phyloP scores from a whole-genome alignment of 37 sponge, comb jelly and placozoan genomes.

The Axinella damicornis region DNA sequence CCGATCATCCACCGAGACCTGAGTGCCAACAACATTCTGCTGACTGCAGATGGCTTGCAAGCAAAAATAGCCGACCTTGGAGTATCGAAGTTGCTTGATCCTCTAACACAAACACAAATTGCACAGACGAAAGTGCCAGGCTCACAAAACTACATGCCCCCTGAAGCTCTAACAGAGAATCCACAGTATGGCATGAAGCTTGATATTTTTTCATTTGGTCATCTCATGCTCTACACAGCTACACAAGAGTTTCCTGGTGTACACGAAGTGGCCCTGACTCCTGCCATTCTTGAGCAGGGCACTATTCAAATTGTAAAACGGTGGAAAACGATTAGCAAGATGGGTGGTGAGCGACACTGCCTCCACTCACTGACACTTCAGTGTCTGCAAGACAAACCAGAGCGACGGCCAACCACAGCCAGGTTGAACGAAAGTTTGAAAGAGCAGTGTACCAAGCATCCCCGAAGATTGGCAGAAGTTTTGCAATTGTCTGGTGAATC shows the following conservation, averaged over 20 bases:
- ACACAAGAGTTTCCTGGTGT: not conserved
- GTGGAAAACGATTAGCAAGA: not conserved
- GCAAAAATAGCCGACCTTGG: constrained; percentile 39
- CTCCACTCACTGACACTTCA: not conserved
- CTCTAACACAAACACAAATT: no score
- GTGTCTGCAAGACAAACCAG: constrained; percentile 14
- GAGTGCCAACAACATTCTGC: constrained; percentile 6
- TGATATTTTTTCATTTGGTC: not conserved
- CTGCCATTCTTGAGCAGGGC: no score
- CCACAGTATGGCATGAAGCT: not conserved
- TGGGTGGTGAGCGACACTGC: not conserved
- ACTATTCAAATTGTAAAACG: no score
- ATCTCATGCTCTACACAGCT: not conserved
- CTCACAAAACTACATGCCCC: not conserved
- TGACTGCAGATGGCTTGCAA: not conserved
- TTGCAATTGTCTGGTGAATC: no score
- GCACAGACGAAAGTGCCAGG: constrained; percentile 6
- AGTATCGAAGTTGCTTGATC: constrained; percentile 1
- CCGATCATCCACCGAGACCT: constrained; percentile 30
- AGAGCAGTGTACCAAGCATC: constrained; percentile 2
- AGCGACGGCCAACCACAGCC: not conserved
- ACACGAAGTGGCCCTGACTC: not conserved
- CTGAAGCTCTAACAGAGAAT: not conserved
- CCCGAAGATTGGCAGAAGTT: not conserved
- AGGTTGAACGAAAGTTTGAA: not conserved